phyloP scores from a whole-genome alignment of 1,140 invertebrate species.

The Pseudoatta argentina region DNA sequence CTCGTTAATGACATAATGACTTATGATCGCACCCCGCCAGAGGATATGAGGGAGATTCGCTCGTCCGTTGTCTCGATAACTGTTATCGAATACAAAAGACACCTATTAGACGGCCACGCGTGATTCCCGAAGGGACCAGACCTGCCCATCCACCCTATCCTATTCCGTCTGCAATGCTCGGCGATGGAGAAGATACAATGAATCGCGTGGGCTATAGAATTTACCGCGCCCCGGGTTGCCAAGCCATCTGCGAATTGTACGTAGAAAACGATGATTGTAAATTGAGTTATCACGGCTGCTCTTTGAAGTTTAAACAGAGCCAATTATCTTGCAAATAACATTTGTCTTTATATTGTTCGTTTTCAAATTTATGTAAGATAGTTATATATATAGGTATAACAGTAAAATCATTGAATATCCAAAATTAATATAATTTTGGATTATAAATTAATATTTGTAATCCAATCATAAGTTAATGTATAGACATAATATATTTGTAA shows the following conservation, averaged over 20 bases:
- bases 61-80: slow-evolving; percentile 2
- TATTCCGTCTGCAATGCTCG: background rate
- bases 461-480: background rate
- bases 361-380: slow-evolving; percentile 13
- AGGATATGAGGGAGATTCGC: slow-evolving; percentile 10
- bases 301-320: background rate
- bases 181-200: background rate
- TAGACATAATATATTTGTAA: background rate
- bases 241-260: background rate
- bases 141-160: background rate
- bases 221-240: background rate
- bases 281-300: background rate
- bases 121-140: background rate
- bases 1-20: slow-evolving; percentile 72
- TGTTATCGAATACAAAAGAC: slow-evolving; percentile 44
- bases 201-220: background rate
- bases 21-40: slow-evolving; percentile 45
- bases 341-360: background rate
- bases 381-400: background rate
- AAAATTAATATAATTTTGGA: background rate
- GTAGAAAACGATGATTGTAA: background rate
- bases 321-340: background rate
- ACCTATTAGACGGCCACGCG: background rate
- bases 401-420: background rate
- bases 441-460: too few species aligned